Evolutionary conservation across 2,888 invertebrate genomes (phyloP).

Genomic region (Ectemnius cavifrons): DNA sequence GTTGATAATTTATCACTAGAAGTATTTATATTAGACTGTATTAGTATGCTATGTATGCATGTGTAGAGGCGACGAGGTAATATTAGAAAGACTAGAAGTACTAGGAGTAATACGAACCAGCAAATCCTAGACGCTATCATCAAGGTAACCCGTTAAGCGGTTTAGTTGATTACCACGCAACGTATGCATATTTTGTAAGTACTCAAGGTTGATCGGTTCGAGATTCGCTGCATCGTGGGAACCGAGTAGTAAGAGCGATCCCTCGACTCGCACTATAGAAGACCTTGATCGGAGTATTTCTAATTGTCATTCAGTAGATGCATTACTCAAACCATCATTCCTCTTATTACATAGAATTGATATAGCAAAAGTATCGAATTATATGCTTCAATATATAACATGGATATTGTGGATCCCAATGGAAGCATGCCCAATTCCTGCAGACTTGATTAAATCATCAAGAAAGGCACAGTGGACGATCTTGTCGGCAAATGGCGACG

Average conservation of each 20-base stretch:
- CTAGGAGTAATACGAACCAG: no score
- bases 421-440: no score
- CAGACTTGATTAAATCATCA: conserved; percentile 49
- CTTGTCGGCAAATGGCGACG: conserved; percentile 49
- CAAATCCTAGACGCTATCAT: not conserved
- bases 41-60: no score
- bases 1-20: no score
- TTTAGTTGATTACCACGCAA: conserved; percentile 11
- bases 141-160: not conserved
- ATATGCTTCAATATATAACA: no score
- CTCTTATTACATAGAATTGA: not conserved
- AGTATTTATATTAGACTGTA: no score
- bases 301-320: conserved; percentile 49
- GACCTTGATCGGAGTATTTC: conserved; percentile 52
- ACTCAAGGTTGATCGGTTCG: conserved; percentile 56
- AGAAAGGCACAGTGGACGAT: conserved; percentile 31
- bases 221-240: conserved; percentile 55
- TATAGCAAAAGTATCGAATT: conserved; percentile 21
- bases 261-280: conserved; percentile 41
- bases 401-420: no score
- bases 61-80: no score
- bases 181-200: conserved; percentile 33
- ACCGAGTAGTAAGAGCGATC: conserved; percentile 43
- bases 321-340: conserved; percentile 23
- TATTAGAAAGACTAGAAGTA: no score